Evolutionary conservation across 2,797 vertebrate genomes (phyloP).

Genomic region (Phalanger gymnotis): DNA sequence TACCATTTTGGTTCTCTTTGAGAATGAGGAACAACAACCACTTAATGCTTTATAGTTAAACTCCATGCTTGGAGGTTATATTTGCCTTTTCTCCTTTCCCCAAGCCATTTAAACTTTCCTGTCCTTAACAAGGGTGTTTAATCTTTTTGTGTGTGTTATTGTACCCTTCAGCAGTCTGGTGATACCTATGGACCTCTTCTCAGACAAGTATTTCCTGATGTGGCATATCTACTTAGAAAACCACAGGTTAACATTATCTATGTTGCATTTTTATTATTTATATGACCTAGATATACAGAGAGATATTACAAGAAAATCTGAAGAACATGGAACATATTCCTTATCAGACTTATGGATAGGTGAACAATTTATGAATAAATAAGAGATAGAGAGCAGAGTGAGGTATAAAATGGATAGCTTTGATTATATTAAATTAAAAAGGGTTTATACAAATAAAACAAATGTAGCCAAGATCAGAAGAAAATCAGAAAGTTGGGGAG

Average conservation of each 20-base stretch:
- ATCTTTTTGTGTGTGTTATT: background rate
- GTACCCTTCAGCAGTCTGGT: background rate
- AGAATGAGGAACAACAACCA: background rate
- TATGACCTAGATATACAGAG: background rate
- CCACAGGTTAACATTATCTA: background rate
- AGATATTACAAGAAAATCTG: background rate
- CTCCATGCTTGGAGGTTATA: no score
- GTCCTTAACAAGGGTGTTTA: no score
- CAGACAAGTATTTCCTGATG: background rate
- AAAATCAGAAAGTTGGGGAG: no score
- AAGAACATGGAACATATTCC: background rate
- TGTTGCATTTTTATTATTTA: background rate
- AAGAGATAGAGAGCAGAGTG: no score
- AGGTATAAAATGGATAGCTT: no score
- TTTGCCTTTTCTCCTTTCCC: background rate
- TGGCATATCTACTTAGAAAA: background rate
- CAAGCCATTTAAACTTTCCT: no score
- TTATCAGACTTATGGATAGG: background rate
- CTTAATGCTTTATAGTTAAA: background rate
- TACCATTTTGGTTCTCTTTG: background rate
- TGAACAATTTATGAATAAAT: no score
- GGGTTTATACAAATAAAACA: no score
- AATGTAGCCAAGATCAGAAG: no score
- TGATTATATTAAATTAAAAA: no score
- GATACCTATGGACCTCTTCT: background rate